A percentile compares a stretch with the other conserved stretches of the same genome.
phyloP scores from a whole-genome alignment of 2,888 invertebrate species.

The Nezara viridula region DNA sequence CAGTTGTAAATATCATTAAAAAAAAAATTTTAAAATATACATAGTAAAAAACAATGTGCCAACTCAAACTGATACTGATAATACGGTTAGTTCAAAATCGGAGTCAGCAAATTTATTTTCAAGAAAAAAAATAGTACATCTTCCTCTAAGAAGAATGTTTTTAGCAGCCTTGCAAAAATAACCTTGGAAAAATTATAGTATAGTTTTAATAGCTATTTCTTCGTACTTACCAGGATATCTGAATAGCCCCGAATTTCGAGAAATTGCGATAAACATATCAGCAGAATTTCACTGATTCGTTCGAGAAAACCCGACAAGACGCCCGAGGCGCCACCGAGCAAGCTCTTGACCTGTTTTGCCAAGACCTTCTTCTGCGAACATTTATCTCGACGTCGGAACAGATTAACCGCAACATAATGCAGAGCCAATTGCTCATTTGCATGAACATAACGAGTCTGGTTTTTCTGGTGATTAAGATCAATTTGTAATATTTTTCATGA shows the following conservation, averaged over 20 bases:
- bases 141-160: too few relatives aligned
- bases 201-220: background rate
- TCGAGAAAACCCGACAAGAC: background rate
- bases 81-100: too few relatives aligned
- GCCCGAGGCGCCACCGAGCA: background rate
- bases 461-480: background rate
- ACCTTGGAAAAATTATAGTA: too few relatives aligned
- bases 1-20: too few relatives aligned
- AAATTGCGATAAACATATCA: background rate
- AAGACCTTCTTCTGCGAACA: constrained; percentile 5
- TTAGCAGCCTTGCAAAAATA: too few relatives aligned
- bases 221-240: background rate
- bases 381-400: constrained; percentile 6
- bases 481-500: background rate
- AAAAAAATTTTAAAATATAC: too few relatives aligned
- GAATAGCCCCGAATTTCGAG: background rate
- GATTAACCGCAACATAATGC: constrained; percentile 11
- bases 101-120: too few relatives aligned
- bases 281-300: background rate
- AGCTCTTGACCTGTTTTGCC: constrained; percentile 3
- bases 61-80: too few relatives aligned
- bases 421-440: background rate
- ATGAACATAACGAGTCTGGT: background rate
- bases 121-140: too few relatives aligned
- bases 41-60: too few relatives aligned